A percentile compares a stretch with the other conserved stretches of the same genome.
Evolutionary conservation across 37 sponge, comb jelly and placozoan species (phyloP).

Genomic region (Spongilla lacustris): DNA sequence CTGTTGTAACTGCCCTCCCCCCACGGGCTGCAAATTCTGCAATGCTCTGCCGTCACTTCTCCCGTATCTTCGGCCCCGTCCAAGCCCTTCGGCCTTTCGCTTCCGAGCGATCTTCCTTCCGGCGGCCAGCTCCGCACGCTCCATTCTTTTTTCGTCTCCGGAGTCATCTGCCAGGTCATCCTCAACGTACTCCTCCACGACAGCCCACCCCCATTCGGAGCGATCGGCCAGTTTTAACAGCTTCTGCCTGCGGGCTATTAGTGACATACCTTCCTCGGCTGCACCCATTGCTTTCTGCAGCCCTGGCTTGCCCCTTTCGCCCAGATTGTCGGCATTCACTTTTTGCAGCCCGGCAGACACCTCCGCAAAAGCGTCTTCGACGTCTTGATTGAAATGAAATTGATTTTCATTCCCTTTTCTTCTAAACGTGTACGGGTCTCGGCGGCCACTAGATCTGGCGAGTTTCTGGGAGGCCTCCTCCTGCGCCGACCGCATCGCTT

Average conservation of each 20-base stretch:
- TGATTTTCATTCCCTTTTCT: background rate
- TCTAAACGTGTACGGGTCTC: background rate
- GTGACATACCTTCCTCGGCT: background rate
- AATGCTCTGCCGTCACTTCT: background rate
- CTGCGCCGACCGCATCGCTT: too few species aligned
- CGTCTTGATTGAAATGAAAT: background rate
- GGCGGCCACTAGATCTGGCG: too few species aligned
- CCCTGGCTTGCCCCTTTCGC: background rate
- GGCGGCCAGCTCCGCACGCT: background rate
- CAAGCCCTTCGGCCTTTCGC: background rate
- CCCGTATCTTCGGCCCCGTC: background rate
- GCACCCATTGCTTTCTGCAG: conserved; percentile 3
- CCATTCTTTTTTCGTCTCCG: too few species aligned
- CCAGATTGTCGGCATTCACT: too few species aligned
- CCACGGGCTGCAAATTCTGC: background rate
- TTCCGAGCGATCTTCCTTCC: background rate
- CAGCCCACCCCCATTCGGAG: background rate
- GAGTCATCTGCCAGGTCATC: too few species aligned
- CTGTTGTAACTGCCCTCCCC: background rate
- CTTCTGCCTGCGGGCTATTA: background rate
- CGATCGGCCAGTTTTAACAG: conserved; percentile 12
- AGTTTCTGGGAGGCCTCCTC: too few species aligned
- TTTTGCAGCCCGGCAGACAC: background rate
- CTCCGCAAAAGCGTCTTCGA: background rate
- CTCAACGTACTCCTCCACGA: too few species aligned